Percentiles rank a stretch among this genome's conserved stretches.
These are phyloP conservation scores for Pteropus rufus DNA, from an alignment of 2,797 vertebrate genomes.

Conservation along the genomic window DNA sequence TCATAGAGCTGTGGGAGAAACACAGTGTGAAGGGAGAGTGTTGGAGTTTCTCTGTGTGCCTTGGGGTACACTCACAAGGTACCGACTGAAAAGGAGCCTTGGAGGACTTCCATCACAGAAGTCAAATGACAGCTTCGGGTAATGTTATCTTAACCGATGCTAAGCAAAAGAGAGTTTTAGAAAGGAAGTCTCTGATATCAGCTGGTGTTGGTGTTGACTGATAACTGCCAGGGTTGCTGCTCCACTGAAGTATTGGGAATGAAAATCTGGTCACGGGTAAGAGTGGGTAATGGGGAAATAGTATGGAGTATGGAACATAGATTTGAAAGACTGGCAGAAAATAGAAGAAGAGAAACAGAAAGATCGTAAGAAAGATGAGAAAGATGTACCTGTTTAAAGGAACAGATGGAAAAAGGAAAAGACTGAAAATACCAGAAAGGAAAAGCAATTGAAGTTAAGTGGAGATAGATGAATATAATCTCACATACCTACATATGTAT, in stretches of 20 bases:
- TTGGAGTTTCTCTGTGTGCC: background rate
- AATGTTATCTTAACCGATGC: background rate
- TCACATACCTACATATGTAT: no score
- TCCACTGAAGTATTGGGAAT: background rate
- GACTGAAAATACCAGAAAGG: background rate
- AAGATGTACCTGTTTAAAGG: background rate
- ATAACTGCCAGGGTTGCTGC: background rate
- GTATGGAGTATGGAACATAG: background rate
- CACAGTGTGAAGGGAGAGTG: background rate
- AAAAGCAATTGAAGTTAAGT: background rate
- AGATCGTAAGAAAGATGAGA: background rate
- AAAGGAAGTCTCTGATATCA: background rate
- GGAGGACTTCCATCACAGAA: background rate
- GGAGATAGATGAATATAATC: background rate
- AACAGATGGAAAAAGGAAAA: background rate
- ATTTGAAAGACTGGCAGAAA: background rate
- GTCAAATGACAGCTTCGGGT: background rate
- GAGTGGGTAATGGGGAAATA: background rate
- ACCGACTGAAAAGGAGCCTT: background rate
- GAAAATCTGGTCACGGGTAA: background rate
- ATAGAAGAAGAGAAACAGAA: background rate
- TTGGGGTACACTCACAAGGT: background rate
- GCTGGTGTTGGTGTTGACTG: no score
- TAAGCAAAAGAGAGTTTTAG: background rate
- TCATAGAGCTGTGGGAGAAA: background rate